Conservation (phyloP, 2,888 invertebrate species). For the Dryobota labecula region DNA sequence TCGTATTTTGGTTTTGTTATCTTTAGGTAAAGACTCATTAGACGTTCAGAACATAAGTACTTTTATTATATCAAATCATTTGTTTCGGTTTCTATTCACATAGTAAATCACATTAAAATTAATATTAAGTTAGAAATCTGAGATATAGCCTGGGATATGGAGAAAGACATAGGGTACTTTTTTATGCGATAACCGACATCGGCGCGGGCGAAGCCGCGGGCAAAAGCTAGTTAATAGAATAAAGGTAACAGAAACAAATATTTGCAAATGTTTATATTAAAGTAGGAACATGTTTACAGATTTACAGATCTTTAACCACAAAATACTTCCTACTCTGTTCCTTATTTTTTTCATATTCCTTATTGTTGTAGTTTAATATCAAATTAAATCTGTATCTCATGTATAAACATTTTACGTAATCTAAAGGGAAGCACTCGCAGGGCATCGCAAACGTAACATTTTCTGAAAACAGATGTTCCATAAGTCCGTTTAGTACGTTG, state of each 20-base stretch:
- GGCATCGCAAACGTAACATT: slow-evolving; percentile 48
- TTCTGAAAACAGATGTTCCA: slow-evolving; percentile 30
- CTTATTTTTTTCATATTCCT: slow-evolving; percentile 10
- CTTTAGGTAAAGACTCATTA: no score
- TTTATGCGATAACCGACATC: no score
- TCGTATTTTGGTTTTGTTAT: no score
- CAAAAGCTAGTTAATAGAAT: no score
- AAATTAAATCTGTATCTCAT: slow-evolving; percentile 41
- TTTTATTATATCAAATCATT: no score
- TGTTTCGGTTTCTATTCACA: no score
- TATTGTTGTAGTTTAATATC: slow-evolving; percentile 48
- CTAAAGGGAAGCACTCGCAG: slow-evolving; percentile 52
- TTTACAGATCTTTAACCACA: slow-evolving; percentile 34
- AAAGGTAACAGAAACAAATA: not conserved
- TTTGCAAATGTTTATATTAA: not conserved
- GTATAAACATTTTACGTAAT: slow-evolving; percentile 44
- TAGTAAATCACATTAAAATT: no score
- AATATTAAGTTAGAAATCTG: no score
- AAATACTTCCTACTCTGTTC: slow-evolving; percentile 19
- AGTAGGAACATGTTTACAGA: not conserved
- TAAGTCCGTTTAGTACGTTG: slow-evolving; percentile 28
- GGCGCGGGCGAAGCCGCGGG: no score
- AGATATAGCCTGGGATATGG: no score
- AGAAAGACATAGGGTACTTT: no score
- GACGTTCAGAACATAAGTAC: no score